Conservation (phyloP, 1,140 invertebrate species). For the Sogatella furcifera region DNA sequence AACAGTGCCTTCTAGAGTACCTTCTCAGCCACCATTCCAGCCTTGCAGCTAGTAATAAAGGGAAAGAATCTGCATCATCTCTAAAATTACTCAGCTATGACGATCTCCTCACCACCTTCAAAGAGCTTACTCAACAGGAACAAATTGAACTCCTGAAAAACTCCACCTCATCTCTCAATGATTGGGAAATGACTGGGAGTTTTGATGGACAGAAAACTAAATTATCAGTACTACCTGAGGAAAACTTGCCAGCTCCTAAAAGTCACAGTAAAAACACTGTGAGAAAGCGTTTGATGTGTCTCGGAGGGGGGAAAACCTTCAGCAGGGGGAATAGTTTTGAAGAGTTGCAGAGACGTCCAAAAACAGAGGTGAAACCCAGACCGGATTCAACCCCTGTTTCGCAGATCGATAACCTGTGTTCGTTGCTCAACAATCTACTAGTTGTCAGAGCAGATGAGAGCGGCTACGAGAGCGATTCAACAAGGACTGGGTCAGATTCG, state of each 20-base stretch:
- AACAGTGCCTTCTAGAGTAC: conserved; percentile 23
- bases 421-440: conserved; percentile 34
- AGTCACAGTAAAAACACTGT: conserved; percentile 1
- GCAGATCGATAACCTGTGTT: conserved; percentile 9
- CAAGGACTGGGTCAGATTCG: conserved; percentile 42
- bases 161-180: conserved; percentile 7
- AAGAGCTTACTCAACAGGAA: conserved; percentile 16
- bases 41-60: conserved; percentile 5
- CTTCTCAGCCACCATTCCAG: conserved; percentile 13
- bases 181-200: not conserved
- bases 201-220: conserved; percentile 7
- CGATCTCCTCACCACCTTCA: conserved; percentile 24
- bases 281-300: conserved; percentile 3
- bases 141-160: conserved; percentile 9
- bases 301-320: not conserved
- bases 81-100: conserved; percentile 24
- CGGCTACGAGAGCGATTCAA: conserved; percentile 53
- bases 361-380: conserved; percentile 4
- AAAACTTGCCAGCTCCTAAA: conserved; percentile 10
- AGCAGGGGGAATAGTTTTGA: conserved; percentile 9
- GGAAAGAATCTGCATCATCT: conserved; percentile 8
- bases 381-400: conserved; percentile 14
- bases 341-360: conserved; percentile 8
- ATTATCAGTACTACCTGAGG: conserved; percentile 24
- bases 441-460: conserved; percentile 45